A percentile compares a stretch with the other conserved stretches of the same genome.
Evolutionary conservation across 1,140 invertebrate species (phyloP).

Genomic region (Babylonia areolata): DNA sequence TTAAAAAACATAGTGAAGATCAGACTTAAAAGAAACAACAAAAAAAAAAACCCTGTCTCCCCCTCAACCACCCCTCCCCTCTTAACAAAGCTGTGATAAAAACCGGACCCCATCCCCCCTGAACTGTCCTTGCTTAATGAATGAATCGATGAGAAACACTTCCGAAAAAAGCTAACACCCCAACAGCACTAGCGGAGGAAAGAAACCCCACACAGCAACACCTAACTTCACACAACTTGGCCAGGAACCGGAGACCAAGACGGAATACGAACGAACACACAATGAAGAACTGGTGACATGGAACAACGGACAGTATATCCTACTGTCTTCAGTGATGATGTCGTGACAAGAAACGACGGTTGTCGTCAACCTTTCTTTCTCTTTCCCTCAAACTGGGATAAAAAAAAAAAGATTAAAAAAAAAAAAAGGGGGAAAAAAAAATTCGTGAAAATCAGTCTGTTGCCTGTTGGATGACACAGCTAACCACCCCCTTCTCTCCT

Average conservation of each 20-base stretch:
- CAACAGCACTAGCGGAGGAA: background rate
- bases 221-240: background rate
- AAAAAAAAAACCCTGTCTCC: background rate
- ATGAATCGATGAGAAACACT: background rate
- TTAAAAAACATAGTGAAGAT: no score
- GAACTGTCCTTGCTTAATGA: background rate
- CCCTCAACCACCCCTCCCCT: background rate
- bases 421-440: background rate
- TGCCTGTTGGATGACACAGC: constrained; percentile 38
- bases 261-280: background rate
- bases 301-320: background rate
- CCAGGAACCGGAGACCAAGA: background rate
- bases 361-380: background rate
- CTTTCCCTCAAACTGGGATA: background rate
- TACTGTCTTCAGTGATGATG: no score
- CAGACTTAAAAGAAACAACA: no score
- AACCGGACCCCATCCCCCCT: background rate
- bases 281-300: background rate
- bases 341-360: no score
- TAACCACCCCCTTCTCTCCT: background rate
- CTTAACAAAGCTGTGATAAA: background rate
- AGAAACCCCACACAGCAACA: background rate
- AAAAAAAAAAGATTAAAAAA: constrained; percentile 3
- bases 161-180: background rate
- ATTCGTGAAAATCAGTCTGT: background rate